phyloP scores from a whole-genome alignment of 2,888 invertebrate genomes.

The Hetaerina titia region DNA sequence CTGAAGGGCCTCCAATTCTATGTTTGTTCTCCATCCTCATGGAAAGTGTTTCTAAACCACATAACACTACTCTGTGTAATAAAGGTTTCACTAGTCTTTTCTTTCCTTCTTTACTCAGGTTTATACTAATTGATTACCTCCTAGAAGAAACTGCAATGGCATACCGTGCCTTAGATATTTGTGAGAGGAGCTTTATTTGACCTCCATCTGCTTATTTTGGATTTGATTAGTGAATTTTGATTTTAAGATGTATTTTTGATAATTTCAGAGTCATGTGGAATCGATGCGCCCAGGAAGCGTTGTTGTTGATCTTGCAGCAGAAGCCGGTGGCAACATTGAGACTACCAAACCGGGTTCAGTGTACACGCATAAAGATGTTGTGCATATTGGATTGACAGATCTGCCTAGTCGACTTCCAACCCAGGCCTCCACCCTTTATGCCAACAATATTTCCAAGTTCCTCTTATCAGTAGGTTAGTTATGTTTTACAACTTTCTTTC shows the following conservation, averaged over 20 bases:
- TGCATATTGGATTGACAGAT: conserved; percentile 92
- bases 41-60: too few species aligned
- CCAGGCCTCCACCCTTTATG: conserved; percentile 91
- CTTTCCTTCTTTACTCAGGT: too few species aligned
- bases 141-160: too few species aligned
- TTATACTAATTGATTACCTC: too few species aligned
- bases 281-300: conserved; percentile 93
- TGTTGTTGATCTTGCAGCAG: conserved; percentile 92
- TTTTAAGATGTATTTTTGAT: background rate
- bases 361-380: conserved; percentile 87
- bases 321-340: conserved; percentile 92
- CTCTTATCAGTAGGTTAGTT: conserved; percentile 87
- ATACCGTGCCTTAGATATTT: too few species aligned
- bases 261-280: conserved; percentile 84
- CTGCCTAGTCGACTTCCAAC: conserved; percentile 91
- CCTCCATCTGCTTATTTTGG: background rate
- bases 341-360: conserved; percentile 89
- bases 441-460: conserved; percentile 94
- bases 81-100: too few species aligned
- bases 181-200: too few species aligned
- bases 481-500: background rate
- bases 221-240: background rate
- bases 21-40: too few species aligned
- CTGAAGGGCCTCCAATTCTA: too few species aligned
- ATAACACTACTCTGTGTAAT: too few species aligned